Evolutionary conservation across 2,113 vertebrate species (phyloP).

Genomic region (Piliocolobus tephrosceles): DNA sequence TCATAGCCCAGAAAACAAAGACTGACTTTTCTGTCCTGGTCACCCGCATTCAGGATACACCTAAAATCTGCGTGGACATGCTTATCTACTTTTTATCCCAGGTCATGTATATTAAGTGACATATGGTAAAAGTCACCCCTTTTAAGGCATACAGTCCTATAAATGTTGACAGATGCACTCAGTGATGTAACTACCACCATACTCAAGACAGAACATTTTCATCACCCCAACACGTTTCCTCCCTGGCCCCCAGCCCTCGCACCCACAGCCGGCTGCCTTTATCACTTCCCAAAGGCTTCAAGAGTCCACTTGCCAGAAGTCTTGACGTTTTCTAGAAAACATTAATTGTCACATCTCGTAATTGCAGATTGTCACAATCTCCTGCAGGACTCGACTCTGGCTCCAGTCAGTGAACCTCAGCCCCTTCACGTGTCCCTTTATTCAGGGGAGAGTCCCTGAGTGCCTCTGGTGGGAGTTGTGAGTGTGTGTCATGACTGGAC

Average conservation of each 20-base stretch:
- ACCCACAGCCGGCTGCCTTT: background rate
- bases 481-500: background rate
- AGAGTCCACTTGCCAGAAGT: background rate
- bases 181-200: background rate
- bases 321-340: background rate
- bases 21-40: background rate
- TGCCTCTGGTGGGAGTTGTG: fast-evolving
- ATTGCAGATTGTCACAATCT: background rate
- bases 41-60: background rate
- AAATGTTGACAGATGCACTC: background rate
- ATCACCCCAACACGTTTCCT: background rate
- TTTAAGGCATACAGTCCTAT: background rate
- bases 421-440: background rate
- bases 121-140: background rate
- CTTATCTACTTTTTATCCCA: background rate
- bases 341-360: fast-evolving
- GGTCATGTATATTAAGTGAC: background rate
- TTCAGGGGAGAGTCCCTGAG: background rate
- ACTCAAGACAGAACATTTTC: background rate
- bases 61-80: background rate
- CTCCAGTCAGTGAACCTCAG: too few relatives aligned
- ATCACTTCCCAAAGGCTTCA: background rate
- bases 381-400: background rate
- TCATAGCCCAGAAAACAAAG: background rate
- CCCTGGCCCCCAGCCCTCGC: background rate